Percentiles rank a stretch among this genome's conserved stretches.
These are phyloP conservation scores for Hydraecia micacea DNA, from an alignment of 2,888 invertebrate genomes.

Conservation along the genomic window DNA sequence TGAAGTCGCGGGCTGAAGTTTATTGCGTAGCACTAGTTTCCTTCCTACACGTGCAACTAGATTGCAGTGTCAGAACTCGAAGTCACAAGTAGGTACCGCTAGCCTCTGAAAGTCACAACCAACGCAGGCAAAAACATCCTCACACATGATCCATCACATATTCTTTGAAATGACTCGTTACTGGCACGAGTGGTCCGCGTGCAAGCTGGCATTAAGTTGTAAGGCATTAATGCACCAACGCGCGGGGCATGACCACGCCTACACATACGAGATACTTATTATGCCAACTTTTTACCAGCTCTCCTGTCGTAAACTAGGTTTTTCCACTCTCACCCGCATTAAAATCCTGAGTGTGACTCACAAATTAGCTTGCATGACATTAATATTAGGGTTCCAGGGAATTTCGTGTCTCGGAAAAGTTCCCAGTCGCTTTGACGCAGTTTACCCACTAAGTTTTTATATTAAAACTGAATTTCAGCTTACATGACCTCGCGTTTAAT, in stretches of 20 bases:
- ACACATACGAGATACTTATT: slow-evolving; percentile 74
- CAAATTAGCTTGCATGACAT: slow-evolving; percentile 73
- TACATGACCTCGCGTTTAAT: slow-evolving; percentile 43
- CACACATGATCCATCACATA: slow-evolving; percentile 35
- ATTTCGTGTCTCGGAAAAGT: slow-evolving; percentile 35
- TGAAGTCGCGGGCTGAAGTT: not conserved
- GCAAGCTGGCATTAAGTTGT: slow-evolving; percentile 85
- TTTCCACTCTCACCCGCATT: slow-evolving; percentile 65
- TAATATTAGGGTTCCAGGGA: slow-evolving; percentile 53
- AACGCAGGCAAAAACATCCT: slow-evolving; percentile 39
- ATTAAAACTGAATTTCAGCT: slow-evolving; percentile 31
- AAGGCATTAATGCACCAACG: slow-evolving; percentile 86
- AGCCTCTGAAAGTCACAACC: slow-evolving; percentile 21
- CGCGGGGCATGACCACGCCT: slow-evolving; percentile 79
- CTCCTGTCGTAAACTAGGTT: slow-evolving; percentile 60
- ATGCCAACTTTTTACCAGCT: slow-evolving; percentile 67
- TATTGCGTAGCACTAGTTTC: not conserved
- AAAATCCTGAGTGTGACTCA: slow-evolving; percentile 71
- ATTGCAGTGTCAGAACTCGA: too few species aligned
- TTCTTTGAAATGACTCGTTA: slow-evolving; percentile 77
- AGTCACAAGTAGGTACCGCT: too few species aligned
- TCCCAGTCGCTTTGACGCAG: slow-evolving; percentile 42
- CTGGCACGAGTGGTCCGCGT: slow-evolving; percentile 76
- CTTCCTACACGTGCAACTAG: too few species aligned
- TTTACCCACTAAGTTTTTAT: slow-evolving; percentile 38